Evolutionary conservation across 2,888 invertebrate genomes (phyloP).

Genomic region (Lamellibrachia columna): DNA sequence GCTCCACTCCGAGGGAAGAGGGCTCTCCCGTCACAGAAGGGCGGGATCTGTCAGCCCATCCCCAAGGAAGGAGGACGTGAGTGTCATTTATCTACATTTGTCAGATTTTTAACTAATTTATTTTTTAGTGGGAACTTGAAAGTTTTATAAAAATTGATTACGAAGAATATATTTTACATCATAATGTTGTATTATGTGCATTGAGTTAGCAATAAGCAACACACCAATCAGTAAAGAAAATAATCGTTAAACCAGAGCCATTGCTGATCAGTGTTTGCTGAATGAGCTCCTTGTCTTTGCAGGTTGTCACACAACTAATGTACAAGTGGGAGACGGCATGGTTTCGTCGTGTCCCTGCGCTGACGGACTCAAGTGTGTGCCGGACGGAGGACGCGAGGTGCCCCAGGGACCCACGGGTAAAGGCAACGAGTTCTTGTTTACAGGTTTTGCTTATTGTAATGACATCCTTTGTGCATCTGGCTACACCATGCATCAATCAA

Average conservation of each 20-base stretch:
- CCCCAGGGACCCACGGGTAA: neutral
- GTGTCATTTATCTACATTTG: neutral
- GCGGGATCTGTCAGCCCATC: neutral
- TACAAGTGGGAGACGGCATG: neutral
- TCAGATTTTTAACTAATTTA: no score
- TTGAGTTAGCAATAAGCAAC: no score
- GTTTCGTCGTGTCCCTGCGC: neutral
- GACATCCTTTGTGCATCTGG: no score
- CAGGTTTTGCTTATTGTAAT: no score
- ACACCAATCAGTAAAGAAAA: no score
- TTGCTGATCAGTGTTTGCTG: neutral
- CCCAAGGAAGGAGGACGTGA: neutral
- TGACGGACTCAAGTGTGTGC: neutral
- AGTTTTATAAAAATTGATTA: neutral
- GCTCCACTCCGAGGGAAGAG: conserved; percentile 11
- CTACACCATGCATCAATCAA: no score
- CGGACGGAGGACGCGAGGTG: neutral
- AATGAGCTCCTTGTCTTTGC: neutral
- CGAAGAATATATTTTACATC: no score
- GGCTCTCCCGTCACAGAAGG: neutral
- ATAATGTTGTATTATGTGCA: no score
- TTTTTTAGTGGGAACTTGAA: no score
- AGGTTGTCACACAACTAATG: neutral
- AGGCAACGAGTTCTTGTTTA: no score
- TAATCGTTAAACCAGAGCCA: no score